phyloP scores from a whole-genome alignment of 2,113 vertebrate species.

The Apodemus speciosus region DNA sequence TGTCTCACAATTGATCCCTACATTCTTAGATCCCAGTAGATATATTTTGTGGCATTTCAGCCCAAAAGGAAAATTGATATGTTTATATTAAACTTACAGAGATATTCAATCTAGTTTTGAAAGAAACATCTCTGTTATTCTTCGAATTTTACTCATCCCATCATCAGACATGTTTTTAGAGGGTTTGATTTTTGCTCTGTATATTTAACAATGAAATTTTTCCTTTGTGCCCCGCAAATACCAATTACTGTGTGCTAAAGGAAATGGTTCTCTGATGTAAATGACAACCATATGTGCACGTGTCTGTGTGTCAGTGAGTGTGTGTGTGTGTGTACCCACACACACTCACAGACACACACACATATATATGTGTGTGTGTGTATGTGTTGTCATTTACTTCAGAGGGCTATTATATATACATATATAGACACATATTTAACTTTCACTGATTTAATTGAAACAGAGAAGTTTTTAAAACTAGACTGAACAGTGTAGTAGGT shows the following conservation, averaged over 20 bases:
- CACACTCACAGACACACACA: too few relatives aligned
- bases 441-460: not conserved
- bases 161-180: not conserved
- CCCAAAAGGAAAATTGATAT: not conserved
- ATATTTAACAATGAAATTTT: not conserved
- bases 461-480: not conserved
- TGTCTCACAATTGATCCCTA: not conserved
- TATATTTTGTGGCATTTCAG: not conserved
- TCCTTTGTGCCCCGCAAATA: not conserved
- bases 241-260: not conserved
- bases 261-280: not conserved
- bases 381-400: too few relatives aligned
- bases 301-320: too few relatives aligned
- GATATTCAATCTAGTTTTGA: not conserved
- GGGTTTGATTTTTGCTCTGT: not conserved
- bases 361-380: too few relatives aligned
- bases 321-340: not conserved
- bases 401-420: too few relatives aligned
- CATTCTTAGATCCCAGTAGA: not conserved
- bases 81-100: not conserved
- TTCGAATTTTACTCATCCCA: not conserved
- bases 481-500: not conserved
- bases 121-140: not conserved
- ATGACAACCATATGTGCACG: not conserved
- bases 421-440: not conserved